Conservation (phyloP, 2,797 vertebrate genomes). For the Pterois miles region DNA sequence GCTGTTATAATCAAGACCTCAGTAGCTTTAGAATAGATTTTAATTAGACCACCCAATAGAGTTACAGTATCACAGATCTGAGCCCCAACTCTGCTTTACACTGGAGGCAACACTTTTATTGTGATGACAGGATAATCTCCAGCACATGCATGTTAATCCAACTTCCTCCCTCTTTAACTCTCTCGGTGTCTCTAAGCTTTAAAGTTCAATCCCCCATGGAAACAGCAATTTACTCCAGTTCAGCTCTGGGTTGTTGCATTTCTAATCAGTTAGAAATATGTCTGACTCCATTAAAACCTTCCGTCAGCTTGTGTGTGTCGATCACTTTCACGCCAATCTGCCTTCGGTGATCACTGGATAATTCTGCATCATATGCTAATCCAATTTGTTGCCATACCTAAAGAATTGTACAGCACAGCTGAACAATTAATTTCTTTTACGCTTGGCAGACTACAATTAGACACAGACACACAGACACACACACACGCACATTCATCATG, state of each 20-base stretch:
- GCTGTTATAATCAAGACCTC: neutral
- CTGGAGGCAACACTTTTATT: neutral
- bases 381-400: slow-evolving; percentile 32
- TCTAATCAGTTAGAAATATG: slow-evolving; percentile 38
- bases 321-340: slow-evolving; percentile 18
- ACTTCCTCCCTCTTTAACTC: neutral
- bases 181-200: slow-evolving; percentile 4
- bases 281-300: slow-evolving; percentile 7
- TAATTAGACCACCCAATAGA: neutral
- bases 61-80: neutral
- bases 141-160: slow-evolving; percentile 33
- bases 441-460: slow-evolving; percentile 33
- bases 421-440: slow-evolving; percentile 34
- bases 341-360: slow-evolving; percentile 22
- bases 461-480: slow-evolving; percentile 4
- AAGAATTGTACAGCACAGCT: slow-evolving; percentile 21
- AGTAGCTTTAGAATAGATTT: neutral
- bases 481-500: neutral
- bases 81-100: neutral
- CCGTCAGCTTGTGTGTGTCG: neutral
- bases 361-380: slow-evolving; percentile 51
- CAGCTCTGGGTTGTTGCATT: slow-evolving; percentile 26
- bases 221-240: slow-evolving; percentile 28
- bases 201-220: slow-evolving; percentile 24
- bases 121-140: slow-evolving; percentile 14